A percentile compares a stretch with the other conserved stretches of the same genome.
Conservation (phyloP, 2,888 invertebrate genomes). For the Elmis aenea region DNA sequence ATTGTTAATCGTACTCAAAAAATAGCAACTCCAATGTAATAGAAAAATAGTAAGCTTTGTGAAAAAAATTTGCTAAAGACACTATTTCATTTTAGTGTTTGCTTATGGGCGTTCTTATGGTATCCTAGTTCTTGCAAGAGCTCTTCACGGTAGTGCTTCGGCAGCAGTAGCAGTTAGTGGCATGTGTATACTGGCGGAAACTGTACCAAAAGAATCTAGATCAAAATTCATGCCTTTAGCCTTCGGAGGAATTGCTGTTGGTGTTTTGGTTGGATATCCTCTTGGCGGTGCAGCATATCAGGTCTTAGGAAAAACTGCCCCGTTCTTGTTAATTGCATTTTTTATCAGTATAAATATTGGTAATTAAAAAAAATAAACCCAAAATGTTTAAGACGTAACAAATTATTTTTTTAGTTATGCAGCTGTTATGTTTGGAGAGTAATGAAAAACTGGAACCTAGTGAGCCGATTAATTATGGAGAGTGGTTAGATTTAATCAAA, state of each 20-base stretch:
- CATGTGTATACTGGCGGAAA: slow-evolving; percentile 71
- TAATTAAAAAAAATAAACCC: slow-evolving; percentile 28
- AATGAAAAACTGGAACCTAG: slow-evolving; percentile 16
- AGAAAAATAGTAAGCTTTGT: too few relatives aligned
- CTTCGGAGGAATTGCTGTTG: slow-evolving; percentile 74
- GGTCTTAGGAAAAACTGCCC: slow-evolving; percentile 67
- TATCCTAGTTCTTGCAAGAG: slow-evolving; percentile 65
- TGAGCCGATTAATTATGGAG: slow-evolving; percentile 32
- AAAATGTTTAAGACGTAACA: too few relatives aligned
- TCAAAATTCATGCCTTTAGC: slow-evolving; percentile 75
- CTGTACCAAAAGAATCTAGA: slow-evolving; percentile 52
- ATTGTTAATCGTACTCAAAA: too few relatives aligned
- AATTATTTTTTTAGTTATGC: slow-evolving; percentile 29
- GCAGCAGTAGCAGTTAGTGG: slow-evolving; percentile 75
- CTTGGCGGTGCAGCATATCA: slow-evolving; percentile 75
- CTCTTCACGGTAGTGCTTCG: slow-evolving; percentile 75
- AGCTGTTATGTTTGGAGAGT: slow-evolving; percentile 27
- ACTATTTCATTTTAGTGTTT: slow-evolving; percentile 55
- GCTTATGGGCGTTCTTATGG: slow-evolving; percentile 68
- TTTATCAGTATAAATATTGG: slow-evolving; percentile 53
- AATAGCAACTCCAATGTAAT: too few relatives aligned
- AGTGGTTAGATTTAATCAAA: slow-evolving; percentile 55
- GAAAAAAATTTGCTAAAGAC: too few relatives aligned
- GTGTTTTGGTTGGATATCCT: slow-evolving; percentile 77
- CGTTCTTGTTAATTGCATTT: slow-evolving; percentile 64